Conservation (phyloP, 2,888 invertebrate species). For the Leucania comma region DNA sequence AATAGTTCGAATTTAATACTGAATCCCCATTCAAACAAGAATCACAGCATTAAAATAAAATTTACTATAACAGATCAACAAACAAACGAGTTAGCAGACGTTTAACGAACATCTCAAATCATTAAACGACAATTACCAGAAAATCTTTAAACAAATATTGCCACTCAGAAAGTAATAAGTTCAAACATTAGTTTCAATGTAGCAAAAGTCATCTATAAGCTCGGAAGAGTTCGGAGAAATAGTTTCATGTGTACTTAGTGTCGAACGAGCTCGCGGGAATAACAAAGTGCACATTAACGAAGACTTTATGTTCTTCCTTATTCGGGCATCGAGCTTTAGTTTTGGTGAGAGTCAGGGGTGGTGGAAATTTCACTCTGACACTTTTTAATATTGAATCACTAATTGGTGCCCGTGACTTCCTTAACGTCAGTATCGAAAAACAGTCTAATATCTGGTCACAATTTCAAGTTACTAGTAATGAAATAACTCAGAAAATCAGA, state of each 20-base stretch:
- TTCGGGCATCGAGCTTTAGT: conserved; percentile 19
- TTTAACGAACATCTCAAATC: conserved; percentile 6
- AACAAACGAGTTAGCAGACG: conserved; percentile 8
- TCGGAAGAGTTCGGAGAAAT: conserved; percentile 40
- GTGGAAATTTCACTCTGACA: neutral
- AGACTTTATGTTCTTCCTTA: conserved; percentile 38
- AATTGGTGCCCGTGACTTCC: no score
- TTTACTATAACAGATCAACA: neutral
- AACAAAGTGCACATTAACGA: conserved; percentile 54
- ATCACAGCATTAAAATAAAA: no score
- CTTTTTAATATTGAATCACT: neutral
- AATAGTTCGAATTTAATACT: neutral
- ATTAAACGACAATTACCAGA: conserved; percentile 29
- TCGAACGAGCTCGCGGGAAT: conserved; percentile 31
- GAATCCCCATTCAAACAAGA: neutral
- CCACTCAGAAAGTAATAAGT: conserved; percentile 24
- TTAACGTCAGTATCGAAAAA: no score
- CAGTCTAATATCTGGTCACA: no score
- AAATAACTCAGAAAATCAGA: no score
- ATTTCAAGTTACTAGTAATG: no score
- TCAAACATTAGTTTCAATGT: conserved; percentile 46
- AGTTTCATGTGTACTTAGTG: conserved; percentile 41
- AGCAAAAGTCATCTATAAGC: conserved; percentile 39
- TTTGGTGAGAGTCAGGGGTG: conserved; percentile 15
- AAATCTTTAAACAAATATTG: conserved; percentile 39